phyloP scores from a whole-genome alignment of 2,888 invertebrate species.

The Homarus gammarus region DNA sequence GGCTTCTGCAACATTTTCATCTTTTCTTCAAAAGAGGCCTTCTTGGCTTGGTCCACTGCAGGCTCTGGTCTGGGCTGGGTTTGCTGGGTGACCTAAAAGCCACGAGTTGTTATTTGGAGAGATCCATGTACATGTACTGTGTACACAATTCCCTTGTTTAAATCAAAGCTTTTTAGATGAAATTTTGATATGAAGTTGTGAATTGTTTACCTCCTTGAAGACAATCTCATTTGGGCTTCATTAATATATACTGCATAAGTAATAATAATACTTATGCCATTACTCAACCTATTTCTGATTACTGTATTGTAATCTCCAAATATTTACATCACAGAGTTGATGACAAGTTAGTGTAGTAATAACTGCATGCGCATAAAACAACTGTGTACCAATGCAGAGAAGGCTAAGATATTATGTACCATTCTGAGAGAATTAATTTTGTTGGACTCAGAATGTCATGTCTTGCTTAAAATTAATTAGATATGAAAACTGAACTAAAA shows the following conservation, averaged over 20 bases:
- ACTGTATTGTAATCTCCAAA: no score
- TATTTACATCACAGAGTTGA: no score
- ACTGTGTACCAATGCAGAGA: no score
- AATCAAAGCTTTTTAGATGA: background rate
- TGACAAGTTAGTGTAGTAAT: background rate
- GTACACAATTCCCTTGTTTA: background rate
- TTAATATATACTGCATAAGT: no score
- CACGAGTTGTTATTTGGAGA: constrained; percentile 10
- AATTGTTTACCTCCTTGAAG: no score
- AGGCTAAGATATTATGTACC: no score
- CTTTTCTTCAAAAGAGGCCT: constrained; percentile 70
- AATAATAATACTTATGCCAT: no score
- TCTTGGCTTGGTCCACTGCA: constrained; percentile 48
- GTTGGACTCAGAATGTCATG: background rate
- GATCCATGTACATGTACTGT: background rate
- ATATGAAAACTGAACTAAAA: background rate
- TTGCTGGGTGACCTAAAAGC: constrained; percentile 47
- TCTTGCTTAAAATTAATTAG: background rate
- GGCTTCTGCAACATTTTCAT: constrained; percentile 58
- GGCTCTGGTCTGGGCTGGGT: constrained; percentile 26
- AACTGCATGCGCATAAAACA: background rate
- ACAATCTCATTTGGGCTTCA: no score
- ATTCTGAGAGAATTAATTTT: background rate
- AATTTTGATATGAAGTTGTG: background rate
- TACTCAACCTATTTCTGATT: no score